Evolutionary conservation across 1,140 invertebrate species (phyloP), one percentile per base, ranked within the genome.

Genomic region (Solenopsis invicta): DNA sequence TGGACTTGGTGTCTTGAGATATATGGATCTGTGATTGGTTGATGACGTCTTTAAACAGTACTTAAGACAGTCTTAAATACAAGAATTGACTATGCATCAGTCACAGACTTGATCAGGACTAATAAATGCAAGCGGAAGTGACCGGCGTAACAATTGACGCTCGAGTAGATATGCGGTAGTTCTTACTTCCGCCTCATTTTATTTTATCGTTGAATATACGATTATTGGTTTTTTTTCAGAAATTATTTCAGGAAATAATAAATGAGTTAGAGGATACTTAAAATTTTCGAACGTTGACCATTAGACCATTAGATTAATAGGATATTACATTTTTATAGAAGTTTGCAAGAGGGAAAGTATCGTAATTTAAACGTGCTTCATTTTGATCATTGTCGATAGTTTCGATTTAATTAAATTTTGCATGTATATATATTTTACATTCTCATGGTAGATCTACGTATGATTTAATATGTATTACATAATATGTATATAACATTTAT

Each of bases 41-140:
- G 29, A 29, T 29, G 29, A 29, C 29, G 29, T 2, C 29, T 29
- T 29, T 29, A 29, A 29, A 29, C 29, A 29, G 29, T 29, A 29
- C 29, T 29, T 29, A 29, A 29, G 29, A 29, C 29, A 29, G 29
- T 29, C 29, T 29, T 29, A 18, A 41, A 67, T 13, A 21, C 16
- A 69, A 1, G 29, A 29, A 29, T 29, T 29, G 29, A 29, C 29
- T 29, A 29, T 29, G 29, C 2, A 29, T 2, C 29, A 29, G 2
- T 2, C 29, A 18, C 24, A 66, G 24, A 41, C 9, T 13, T 69
- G 13, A 24, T 41, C 1, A 16, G 37, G 18, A 16, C 2, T 29
- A n/a, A 80, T 67, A 67, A 66, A 18, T 56, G 16, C 34, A 69
- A 54, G 16, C 50, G 34, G 24, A 81, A 81, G 59, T 59, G 3